Evolutionary conservation across 1,140 invertebrate species (phyloP).

Genomic region (Oryctes rhinoceros): DNA sequence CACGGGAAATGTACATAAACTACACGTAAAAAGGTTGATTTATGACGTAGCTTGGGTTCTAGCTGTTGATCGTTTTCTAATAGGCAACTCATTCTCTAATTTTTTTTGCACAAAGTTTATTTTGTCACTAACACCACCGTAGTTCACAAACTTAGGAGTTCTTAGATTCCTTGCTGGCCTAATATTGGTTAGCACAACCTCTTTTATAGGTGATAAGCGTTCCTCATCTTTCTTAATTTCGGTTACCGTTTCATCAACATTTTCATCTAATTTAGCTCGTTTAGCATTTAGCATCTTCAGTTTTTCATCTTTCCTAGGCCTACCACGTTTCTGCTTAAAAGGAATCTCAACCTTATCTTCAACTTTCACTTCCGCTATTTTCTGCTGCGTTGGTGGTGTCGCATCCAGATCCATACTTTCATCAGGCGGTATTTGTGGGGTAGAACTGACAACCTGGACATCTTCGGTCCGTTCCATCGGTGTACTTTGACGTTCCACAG

Average conservation of each 20-base stretch:
- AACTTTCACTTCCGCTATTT: background rate
- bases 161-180: constrained; percentile 36
- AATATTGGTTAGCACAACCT: background rate
- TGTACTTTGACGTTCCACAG: background rate
- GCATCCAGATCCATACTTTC: background rate
- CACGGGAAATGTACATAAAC: constrained; percentile 17
- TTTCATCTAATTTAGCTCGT: constrained; percentile 15
- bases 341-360: background rate
- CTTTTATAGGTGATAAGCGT: background rate
- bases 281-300: background rate
- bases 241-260: background rate
- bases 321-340: background rate
- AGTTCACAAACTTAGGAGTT: constrained; percentile 26
- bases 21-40: constrained; percentile 9
- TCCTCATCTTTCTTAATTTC: constrained; percentile 3
- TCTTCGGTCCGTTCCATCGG: background rate
- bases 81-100: constrained; percentile 43
- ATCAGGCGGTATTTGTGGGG: background rate
- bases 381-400: background rate
- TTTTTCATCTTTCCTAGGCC: background rate
- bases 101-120: constrained; percentile 38
- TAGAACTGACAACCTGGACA: background rate
- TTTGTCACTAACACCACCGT: constrained; percentile 21
- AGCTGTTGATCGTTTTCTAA: constrained; percentile 43
- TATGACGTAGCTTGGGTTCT: constrained; percentile 37